Evolutionary conservation across 2,113 vertebrate species (phyloP), one percentile per base, ranked within the genome.

Genomic region (Nettapus auritus): DNA sequence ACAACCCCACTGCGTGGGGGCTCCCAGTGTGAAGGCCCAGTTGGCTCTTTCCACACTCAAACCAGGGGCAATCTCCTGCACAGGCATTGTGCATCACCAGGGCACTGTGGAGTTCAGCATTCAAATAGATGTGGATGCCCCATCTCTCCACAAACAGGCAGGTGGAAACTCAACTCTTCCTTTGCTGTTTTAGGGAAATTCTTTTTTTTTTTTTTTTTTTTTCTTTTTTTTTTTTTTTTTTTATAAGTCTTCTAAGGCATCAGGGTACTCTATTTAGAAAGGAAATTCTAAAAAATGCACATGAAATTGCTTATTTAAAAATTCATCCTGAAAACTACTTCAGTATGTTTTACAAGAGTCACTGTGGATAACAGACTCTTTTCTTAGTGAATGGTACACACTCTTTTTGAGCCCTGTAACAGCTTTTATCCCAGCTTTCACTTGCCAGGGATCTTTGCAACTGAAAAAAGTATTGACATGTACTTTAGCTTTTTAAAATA

Each of bases 21-120:
- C 17, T 46, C 28, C 40, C 28, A 57, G 34, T 31, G 48, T 63
- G 36, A n/a, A 50, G 46, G 82, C 20, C 11, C 38, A 21, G 23
- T 13, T 57, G 67, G 11, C 16, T 90, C 31, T 26, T 78, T 94
- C 66, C 50, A 44, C 13, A 4, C 26, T 53, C 50, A 59, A 64
- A 68, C 5, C 9, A 28, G 46, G 42, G 6, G 6, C 0, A 3
- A 93, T 60, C 29, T 66, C 50, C 63, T 6, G 3, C 1, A 1
- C 0, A n/a, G 16, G 53, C 42, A 83, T 17, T 1, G 11, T 11
- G 7, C 25, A 46, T 11, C 29, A 36, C 22, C 50, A 48, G n/a
- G 13, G 42, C 26, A 31, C 44, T 46, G 12, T 6, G 16, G 33
- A 9, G 75, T 28, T 50, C 56, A 75, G 46, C 71, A 17, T 64